These are phyloP conservation scores for Copidosoma aretas DNA, from an alignment of 2,888 invertebrate species.

Conservation along the genomic window DNA sequence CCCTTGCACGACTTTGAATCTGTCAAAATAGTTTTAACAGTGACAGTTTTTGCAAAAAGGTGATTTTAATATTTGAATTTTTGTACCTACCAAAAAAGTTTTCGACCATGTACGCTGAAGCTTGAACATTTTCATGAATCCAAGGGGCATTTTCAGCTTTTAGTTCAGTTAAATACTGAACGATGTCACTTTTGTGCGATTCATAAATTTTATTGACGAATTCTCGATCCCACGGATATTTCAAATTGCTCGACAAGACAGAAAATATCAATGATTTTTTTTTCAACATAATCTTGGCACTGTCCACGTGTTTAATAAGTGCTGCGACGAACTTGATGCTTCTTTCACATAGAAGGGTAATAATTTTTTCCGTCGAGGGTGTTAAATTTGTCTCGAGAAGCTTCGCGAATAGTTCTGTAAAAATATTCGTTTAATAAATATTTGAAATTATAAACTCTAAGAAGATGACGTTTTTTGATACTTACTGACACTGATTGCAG, in stretches of 20 bases:
- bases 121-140: conserved; percentile 65
- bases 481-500: conserved; percentile 64
- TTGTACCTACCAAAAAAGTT: conserved; percentile 48
- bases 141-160: conserved; percentile 44
- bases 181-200: conserved; percentile 70
- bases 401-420: conserved; percentile 48
- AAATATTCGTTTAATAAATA: conserved; percentile 5
- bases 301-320: conserved; percentile 64
- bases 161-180: conserved; percentile 61
- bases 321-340: conserved; percentile 64
- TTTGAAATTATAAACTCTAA: neutral
- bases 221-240: conserved; percentile 61
- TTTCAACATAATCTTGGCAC: conserved; percentile 62
- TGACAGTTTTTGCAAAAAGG: too few species aligned
- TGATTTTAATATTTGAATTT: neutral
- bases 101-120: conserved; percentile 69
- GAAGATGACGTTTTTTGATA: neutral
- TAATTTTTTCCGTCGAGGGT: conserved; percentile 65
- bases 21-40: conserved; percentile 35
- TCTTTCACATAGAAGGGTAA: conserved; percentile 67
- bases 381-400: conserved; percentile 46
- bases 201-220: conserved; percentile 67
- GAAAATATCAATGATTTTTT: conserved; percentile 73
- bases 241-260: conserved; percentile 63
- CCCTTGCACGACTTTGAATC: conserved; percentile 48